Conservation (phyloP, 1,140 invertebrate species). For the Drosophila subpulchrella region DNA sequence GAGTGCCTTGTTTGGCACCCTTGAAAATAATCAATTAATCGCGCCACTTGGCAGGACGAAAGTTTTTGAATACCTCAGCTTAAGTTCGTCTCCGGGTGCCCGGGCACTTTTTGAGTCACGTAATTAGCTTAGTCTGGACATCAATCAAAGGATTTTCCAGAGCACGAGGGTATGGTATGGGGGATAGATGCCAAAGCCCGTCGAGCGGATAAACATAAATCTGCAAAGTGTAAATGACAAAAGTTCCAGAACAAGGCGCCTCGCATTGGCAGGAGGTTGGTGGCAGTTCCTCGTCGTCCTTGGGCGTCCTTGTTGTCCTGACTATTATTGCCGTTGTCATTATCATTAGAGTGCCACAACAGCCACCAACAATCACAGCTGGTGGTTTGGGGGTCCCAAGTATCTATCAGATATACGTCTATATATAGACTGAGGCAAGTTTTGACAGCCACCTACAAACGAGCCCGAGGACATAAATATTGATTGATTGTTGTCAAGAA, state of each 20-base stretch:
- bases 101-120: conserved; percentile 67
- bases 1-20: conserved; percentile 66
- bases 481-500: conserved; percentile 79
- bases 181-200: conserved; percentile 9
- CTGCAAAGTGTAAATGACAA: conserved; percentile 73
- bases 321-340: conserved; percentile 80
- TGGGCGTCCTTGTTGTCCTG: conserved; percentile 43
- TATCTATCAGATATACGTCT: conserved; percentile 17
- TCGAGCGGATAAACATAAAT: conserved; percentile 78
- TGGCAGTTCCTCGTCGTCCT: conserved; percentile 12
- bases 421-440: conserved; percentile 26
- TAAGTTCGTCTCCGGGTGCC: conserved; percentile 25
- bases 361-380: conserved; percentile 48
- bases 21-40: conserved; percentile 76
- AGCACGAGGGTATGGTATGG: conserved; percentile 2
- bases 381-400: conserved; percentile 24
- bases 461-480: conserved; percentile 73
- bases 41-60: conserved; percentile 52
- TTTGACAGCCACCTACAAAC: conserved; percentile 62
- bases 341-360: conserved; percentile 71
- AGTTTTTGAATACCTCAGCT: conserved; percentile 55
- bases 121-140: conserved; percentile 77
- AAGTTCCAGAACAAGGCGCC: conserved; percentile 46
- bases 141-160: conserved; percentile 65
- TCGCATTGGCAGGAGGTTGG: conserved; percentile 3